Conservation (phyloP, 2,113 vertebrate species). For the Delphinus delphis region DNA sequence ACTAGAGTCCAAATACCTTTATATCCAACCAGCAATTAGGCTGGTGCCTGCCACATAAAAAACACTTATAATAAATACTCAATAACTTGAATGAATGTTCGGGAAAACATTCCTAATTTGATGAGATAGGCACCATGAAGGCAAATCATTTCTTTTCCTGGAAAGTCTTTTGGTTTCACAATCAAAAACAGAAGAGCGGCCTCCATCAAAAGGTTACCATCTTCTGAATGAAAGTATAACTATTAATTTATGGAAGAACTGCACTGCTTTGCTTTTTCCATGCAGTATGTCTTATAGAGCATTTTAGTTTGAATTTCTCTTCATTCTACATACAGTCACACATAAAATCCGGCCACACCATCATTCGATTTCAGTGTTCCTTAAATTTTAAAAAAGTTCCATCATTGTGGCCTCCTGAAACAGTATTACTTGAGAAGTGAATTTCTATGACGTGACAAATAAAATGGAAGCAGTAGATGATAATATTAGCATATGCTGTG, state of each 20-base stretch:
- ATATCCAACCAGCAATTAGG: not conserved
- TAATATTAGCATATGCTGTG: not conserved
- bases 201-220: not conserved
- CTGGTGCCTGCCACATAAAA: not conserved
- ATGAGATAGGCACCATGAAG: not conserved
- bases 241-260: not conserved
- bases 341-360: not conserved
- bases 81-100: not conserved
- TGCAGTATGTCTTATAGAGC: not conserved
- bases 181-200: not conserved
- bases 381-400: not conserved
- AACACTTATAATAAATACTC: not conserved
- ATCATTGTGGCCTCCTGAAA: slow-evolving; percentile 17
- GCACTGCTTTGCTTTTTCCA: not conserved
- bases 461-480: not conserved
- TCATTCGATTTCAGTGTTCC: not conserved
- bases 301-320: slow-evolving; percentile 20
- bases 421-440: slow-evolving; percentile 24
- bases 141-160: not conserved
- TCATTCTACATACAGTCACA: not conserved
- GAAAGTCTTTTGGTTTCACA: not conserved
- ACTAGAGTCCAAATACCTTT: not conserved
- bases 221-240: not conserved
- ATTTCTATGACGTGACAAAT: slow-evolving; percentile 24
- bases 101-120: not conserved